phyloP scores from a whole-genome alignment of 2,797 vertebrate species.

The Kryptolebias ocellatus region DNA sequence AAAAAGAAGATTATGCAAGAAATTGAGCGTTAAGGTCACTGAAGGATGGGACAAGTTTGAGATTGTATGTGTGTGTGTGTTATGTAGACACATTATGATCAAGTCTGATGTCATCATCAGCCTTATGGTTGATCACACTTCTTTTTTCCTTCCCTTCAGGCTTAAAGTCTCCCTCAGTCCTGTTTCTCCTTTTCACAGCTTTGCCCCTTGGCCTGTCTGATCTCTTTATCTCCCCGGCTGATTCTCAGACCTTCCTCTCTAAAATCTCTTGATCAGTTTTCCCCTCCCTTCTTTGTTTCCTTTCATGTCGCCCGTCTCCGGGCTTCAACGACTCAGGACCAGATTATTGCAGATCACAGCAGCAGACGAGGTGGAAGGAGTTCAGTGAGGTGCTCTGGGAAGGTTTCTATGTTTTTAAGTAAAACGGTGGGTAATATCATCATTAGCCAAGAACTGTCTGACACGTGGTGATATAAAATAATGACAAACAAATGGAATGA shows the following conservation, averaged over 20 bases:
- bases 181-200: background rate
- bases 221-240: constrained; percentile 15
- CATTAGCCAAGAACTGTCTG: constrained; percentile 8
- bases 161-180: background rate
- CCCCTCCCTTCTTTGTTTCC: constrained; percentile 24
- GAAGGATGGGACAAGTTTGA: constrained; percentile 4
- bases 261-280: constrained; percentile 18
- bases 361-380: background rate
- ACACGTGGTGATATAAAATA: constrained; percentile 8
- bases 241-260: constrained; percentile 11
- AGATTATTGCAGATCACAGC: constrained; percentile 47
- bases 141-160: background rate
- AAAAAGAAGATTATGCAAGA: constrained; percentile 34
- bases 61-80: constrained; percentile 13
- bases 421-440: background rate
- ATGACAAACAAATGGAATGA: background rate
- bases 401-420: constrained; percentile 1
- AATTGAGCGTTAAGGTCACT: constrained; percentile 40
- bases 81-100: constrained; percentile 39
- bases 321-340: constrained; percentile 8
- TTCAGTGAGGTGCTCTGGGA: background rate
- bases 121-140: constrained; percentile 13
- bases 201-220: background rate
- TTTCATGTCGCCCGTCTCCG: constrained; percentile 22
- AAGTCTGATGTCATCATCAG: constrained; percentile 1